These are phyloP conservation scores for Tyrannus savana DNA, from an alignment of 2,113 vertebrate species.

Conservation along the genomic window DNA sequence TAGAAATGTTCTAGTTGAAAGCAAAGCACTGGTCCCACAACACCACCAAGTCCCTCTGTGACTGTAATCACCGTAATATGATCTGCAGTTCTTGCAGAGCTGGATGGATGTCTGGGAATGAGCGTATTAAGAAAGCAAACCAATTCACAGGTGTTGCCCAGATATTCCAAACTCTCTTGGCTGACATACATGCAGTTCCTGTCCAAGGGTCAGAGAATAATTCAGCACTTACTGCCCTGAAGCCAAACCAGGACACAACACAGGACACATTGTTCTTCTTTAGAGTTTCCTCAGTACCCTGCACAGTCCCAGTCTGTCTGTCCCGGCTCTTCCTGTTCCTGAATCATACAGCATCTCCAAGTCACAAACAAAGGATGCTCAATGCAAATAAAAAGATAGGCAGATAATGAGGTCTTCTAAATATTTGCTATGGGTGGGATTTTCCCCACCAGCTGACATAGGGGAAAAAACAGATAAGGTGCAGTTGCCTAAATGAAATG, in stretches of 20 bases:
- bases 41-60: not conserved
- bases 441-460: not conserved
- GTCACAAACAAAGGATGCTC: constrained; percentile 32
- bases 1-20: not conserved
- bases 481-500: not conserved
- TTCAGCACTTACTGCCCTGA: not conserved
- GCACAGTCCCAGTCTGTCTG: not conserved
- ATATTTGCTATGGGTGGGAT: constrained; percentile 24
- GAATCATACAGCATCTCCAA: not conserved
- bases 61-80: not conserved
- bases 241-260: not conserved
- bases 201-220: constrained; percentile 6
- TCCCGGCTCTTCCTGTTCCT: constrained; percentile 21
- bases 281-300: constrained; percentile 20
- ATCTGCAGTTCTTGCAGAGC: not conserved
- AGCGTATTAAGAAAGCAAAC: not conserved
- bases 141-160: not conserved
- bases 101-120: not conserved
- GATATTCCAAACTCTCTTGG: constrained; percentile 5
- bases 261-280: constrained; percentile 2
- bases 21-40: not conserved
- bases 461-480: not conserved
- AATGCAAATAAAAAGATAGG: constrained; percentile 4
- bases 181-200: constrained; percentile 2
- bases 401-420: constrained; percentile 14